Evolutionary conservation across 2,888 invertebrate genomes (phyloP).

Genomic region (Sarcophaga subvicina): DNA sequence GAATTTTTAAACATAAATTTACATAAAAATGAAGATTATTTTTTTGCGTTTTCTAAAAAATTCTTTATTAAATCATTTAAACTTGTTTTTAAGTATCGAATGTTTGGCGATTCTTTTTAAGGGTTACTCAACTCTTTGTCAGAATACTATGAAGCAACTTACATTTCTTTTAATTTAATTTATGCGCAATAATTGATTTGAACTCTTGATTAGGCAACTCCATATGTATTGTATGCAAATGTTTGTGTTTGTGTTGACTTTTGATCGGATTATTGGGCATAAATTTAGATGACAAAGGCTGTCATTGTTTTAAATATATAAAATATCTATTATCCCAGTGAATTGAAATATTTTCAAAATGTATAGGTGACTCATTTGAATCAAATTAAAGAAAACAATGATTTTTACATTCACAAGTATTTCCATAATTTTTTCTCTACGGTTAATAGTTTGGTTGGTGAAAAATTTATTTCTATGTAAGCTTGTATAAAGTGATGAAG

Average conservation of each 20-base stretch:
- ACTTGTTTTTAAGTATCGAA: neutral
- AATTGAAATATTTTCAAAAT: neutral
- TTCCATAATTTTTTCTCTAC: too few species aligned
- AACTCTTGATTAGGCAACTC: conserved; percentile 13
- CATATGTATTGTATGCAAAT: neutral
- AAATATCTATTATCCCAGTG: conserved; percentile 2
- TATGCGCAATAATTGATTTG: conserved; percentile 53
- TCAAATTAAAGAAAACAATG: neutral
- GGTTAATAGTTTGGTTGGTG: too few species aligned
- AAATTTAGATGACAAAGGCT: neutral
- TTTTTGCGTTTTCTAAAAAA: too few species aligned
- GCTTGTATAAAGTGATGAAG: too few species aligned
- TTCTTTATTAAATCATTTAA: too few species aligned
- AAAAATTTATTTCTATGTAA: too few species aligned
- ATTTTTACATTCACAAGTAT: too few species aligned
- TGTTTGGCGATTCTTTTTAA: too few species aligned
- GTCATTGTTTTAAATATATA: neutral
- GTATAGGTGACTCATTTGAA: neutral
- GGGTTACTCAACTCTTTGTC: conserved; percentile 44
- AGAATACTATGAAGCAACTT: conserved; percentile 49
- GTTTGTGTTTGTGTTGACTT: neutral
- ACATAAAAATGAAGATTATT: too few species aligned
- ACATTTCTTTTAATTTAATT: conserved; percentile 42
- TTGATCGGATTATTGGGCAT: neutral
- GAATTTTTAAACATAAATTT: too few species aligned